Percentiles rank a stretch among this genome's conserved stretches.
phyloP scores from a whole-genome alignment of 2,113 vertebrate genomes.

The Phoxinus phoxinus region DNA sequence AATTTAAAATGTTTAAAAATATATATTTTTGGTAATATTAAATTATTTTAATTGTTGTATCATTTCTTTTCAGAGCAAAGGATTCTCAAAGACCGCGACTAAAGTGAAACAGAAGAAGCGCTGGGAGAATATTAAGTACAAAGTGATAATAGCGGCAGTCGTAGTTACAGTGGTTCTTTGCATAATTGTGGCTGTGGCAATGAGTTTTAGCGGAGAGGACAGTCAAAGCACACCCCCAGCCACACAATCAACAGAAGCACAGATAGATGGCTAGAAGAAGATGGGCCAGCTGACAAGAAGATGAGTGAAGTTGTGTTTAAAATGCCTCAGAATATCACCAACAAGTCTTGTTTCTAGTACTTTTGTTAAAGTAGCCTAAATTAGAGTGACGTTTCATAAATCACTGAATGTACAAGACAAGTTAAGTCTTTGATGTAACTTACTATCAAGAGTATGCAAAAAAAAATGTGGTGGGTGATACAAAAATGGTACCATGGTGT shows the following conservation, averaged over 20 bases:
- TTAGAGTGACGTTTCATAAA: neutral
- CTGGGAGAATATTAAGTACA: slow-evolving; percentile 71
- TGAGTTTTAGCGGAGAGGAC: neutral
- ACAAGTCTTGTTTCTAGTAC: neutral
- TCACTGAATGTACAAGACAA: neutral
- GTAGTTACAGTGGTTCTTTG: slow-evolving; percentile 30
- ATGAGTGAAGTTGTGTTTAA: neutral
- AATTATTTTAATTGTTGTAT: neutral
- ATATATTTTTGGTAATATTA: slow-evolving; percentile 49
- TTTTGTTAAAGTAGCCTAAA: neutral
- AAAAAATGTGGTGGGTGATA: neutral
- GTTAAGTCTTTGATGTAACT: neutral
- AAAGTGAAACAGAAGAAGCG: slow-evolving; percentile 72
- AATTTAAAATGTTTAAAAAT: neutral
- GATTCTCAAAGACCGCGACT: slow-evolving; percentile 69
- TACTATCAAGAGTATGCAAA: neutral
- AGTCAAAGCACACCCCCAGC: neutral
- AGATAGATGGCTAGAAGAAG: neutral
- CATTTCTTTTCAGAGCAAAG: slow-evolving; percentile 65
- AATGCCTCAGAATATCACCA: neutral
- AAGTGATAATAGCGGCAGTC: slow-evolving; percentile 56
- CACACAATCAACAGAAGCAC: neutral
- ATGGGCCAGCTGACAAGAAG: no score
- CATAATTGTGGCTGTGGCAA: slow-evolving; percentile 50
- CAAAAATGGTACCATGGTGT: slow-evolving; percentile 22